Conservation (phyloP, 2,113 vertebrate genomes). For the Azemiops feae region DNA sequence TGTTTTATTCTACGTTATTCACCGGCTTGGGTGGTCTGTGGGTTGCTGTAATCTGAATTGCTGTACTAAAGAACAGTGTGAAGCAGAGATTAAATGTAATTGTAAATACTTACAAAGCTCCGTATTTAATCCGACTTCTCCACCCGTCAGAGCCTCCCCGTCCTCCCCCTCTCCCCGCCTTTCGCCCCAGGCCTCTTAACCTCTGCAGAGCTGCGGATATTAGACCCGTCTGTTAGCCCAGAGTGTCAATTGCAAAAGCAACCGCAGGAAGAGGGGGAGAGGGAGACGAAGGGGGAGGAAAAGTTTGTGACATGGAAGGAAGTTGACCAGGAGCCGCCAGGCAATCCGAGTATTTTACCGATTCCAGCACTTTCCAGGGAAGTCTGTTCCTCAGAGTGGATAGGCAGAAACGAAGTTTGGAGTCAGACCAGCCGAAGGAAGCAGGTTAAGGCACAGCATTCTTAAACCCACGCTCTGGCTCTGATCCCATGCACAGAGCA, state of each 20-base stretch:
- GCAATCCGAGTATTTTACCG: not conserved
- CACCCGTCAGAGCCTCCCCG: not conserved
- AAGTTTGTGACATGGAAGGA: not conserved
- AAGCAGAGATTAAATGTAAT: slow-evolving; percentile 4
- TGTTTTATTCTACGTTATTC: not conserved
- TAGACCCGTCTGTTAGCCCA: slow-evolving; percentile 30
- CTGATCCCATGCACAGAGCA: accelerated
- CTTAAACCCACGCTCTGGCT: not conserved
- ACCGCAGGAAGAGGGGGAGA: not conserved
- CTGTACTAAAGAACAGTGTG: not conserved
- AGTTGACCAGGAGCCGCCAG: not conserved
- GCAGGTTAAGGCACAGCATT: not conserved
- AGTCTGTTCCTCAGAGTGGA: not conserved
- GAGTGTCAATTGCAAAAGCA: slow-evolving; percentile 28
- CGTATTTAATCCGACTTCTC: slow-evolving; percentile 3
- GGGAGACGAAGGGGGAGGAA: not conserved
- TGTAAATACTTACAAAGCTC: slow-evolving; percentile 26
- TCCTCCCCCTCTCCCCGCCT: not conserved
- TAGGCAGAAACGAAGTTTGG: not conserved
- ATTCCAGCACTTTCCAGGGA: not conserved
- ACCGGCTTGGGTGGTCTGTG: not conserved
- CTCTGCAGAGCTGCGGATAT: slow-evolving; percentile 23
- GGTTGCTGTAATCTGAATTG: not conserved
- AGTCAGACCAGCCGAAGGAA: too few relatives aligned
- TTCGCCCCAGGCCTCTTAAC: slow-evolving; percentile 23